Percentiles rank a stretch among this genome's conserved stretches.
phyloP scores from a whole-genome alignment of 2,797 vertebrate genomes.

The Prunella strophiata region DNA sequence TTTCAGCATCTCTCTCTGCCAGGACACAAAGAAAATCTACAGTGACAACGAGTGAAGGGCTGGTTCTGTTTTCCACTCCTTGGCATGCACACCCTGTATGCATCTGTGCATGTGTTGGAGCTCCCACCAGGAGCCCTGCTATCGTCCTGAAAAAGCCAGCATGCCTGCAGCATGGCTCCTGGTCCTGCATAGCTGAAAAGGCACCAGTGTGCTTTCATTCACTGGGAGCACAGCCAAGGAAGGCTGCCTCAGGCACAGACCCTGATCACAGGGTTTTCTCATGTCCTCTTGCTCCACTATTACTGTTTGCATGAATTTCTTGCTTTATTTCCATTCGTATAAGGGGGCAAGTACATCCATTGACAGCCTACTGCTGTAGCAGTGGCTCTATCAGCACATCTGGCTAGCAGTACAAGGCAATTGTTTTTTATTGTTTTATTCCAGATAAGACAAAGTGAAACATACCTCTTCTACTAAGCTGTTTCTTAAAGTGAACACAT shows the following conservation, averaged over 20 bases:
- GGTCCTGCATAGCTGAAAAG: background rate
- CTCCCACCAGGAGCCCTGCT: background rate
- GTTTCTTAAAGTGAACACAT: background rate
- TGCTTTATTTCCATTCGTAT: background rate
- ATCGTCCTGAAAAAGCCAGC: background rate
- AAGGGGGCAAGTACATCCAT: background rate
- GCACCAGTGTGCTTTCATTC: background rate
- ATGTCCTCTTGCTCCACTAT: background rate
- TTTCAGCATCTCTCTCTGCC: background rate
- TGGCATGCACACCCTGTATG: accelerated
- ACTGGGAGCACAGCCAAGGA: background rate
- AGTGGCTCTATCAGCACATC: background rate
- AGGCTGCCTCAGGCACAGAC: background rate
- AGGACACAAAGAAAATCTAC: background rate
- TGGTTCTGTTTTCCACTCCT: background rate
- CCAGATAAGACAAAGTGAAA: background rate
- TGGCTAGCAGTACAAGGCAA: background rate
- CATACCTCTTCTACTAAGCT: background rate
- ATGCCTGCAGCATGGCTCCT: accelerated
- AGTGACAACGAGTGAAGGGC: background rate
- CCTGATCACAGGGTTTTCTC: background rate
- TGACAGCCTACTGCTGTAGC: background rate
- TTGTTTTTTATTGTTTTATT: background rate
- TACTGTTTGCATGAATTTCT: background rate
- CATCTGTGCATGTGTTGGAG: background rate